phyloP scores from a whole-genome alignment of 2,797 vertebrate genomes.

The Lophius americanus region DNA sequence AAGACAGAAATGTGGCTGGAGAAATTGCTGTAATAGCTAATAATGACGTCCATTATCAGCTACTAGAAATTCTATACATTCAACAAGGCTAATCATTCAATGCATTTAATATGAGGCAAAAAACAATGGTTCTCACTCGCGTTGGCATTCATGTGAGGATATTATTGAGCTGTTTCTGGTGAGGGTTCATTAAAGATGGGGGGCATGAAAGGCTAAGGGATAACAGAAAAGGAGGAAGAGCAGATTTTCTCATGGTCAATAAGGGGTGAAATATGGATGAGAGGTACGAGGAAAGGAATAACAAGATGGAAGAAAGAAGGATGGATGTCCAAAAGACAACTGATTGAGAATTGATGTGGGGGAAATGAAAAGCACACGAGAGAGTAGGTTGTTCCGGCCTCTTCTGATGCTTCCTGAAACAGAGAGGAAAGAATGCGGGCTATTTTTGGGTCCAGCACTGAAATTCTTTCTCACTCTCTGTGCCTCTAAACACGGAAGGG shows the following conservation, averaged over 20 bases:
- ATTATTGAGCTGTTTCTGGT: constrained; percentile 4
- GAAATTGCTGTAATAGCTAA: constrained; percentile 13
- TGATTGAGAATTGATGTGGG: constrained; percentile 8
- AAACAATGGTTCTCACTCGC: constrained; percentile 3
- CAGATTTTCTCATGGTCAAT: constrained; percentile 8
- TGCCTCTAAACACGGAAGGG: constrained; percentile 72
- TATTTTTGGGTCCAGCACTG: constrained; percentile 78
- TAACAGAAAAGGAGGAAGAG: constrained; percentile 9
- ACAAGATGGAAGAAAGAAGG: constrained; percentile 16
- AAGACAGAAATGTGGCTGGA: constrained; percentile 12
- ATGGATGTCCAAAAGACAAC: constrained; percentile 7
- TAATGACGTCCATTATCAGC: constrained; percentile 24
- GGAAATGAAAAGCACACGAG: constrained; percentile 37
- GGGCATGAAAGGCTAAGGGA: background rate
- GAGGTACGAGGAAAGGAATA: constrained; percentile 11
- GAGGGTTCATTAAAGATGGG: background rate
- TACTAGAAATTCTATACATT: constrained; percentile 21
- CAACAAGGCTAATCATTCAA: constrained; percentile 16
- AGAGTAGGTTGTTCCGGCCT: constrained; percentile 65
- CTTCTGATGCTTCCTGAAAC: constrained; percentile 78
- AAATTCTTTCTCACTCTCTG: constrained; percentile 65
- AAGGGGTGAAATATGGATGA: constrained; percentile 48
- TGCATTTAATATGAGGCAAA: constrained; percentile 20
- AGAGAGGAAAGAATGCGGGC: constrained; percentile 80
- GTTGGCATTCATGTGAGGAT: background rate